Evolutionary conservation across 2,888 invertebrate genomes (phyloP).

Genomic region (Meiosimyza decipiens): DNA sequence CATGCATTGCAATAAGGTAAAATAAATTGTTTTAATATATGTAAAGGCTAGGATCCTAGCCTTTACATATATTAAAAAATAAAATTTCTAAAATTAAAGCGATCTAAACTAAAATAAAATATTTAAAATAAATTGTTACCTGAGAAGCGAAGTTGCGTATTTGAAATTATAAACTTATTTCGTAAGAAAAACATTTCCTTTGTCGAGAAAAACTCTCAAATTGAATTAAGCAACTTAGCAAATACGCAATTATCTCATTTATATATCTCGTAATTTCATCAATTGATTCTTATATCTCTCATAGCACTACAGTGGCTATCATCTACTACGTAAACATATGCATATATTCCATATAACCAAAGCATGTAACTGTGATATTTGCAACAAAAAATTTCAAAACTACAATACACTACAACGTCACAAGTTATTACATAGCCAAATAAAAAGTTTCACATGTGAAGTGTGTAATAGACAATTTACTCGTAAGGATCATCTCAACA

Average conservation of each 20-base stretch:
- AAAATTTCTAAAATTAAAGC: no score
- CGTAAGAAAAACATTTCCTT: no score
- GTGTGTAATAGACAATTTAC: slow-evolving; percentile 83
- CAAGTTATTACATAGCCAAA: slow-evolving; percentile 70
- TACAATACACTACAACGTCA: slow-evolving; percentile 79
- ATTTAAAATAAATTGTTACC: slow-evolving; percentile 43
- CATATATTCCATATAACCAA: slow-evolving; percentile 78
- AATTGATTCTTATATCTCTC: slow-evolving; percentile 32
- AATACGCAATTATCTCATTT: background rate
- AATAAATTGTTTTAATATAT: no score
- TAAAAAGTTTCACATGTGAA: slow-evolving; percentile 78
- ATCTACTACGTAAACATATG: slow-evolving; percentile 78
- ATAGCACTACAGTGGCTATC: slow-evolving; percentile 75
- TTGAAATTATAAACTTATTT: no score
- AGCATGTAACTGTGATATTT: slow-evolving; percentile 75
- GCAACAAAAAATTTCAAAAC: slow-evolving; percentile 77
- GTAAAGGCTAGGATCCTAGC: no score
- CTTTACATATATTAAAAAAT: no score
- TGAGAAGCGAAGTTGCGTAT: no score
- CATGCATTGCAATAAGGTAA: slow-evolving; percentile 74
- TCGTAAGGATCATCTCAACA: slow-evolving; percentile 66
- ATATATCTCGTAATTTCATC: slow-evolving; percentile 24
- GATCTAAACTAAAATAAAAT: no score
- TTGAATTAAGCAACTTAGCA: background rate
- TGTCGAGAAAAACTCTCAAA: no score